These are phyloP conservation scores for Xanthorhoe designata DNA, from an alignment of 2,888 invertebrate genomes.

Conservation along the genomic window DNA sequence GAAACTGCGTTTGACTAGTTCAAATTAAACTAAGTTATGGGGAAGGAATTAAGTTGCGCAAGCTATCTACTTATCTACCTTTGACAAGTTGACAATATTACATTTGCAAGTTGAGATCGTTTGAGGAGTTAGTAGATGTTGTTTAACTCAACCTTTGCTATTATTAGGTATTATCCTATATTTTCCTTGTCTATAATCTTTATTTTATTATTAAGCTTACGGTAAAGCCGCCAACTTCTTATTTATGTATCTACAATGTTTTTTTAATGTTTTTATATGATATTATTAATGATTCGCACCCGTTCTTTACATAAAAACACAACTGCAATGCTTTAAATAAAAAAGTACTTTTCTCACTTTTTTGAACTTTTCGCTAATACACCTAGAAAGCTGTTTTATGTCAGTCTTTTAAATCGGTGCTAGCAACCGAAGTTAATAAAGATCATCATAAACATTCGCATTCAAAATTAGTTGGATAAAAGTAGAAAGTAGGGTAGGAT, in stretches of 20 bases:
- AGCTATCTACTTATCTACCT: slow-evolving; percentile 52
- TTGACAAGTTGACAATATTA: slow-evolving; percentile 50
- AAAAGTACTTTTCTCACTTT: background rate
- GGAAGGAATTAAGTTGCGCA: slow-evolving; percentile 67
- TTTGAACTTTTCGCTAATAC: background rate
- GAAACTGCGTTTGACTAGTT: slow-evolving; percentile 72
- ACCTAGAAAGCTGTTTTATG: background rate
- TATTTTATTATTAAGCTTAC: too few species aligned
- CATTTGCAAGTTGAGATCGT: slow-evolving; percentile 26
- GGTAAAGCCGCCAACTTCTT: too few species aligned
- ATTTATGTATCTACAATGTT: too few species aligned
- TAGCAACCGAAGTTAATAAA: background rate
- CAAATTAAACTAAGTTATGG: slow-evolving; percentile 75
- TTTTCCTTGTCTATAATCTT: too few species aligned
- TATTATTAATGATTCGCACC: too few species aligned
- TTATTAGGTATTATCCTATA: too few species aligned
- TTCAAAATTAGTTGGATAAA: background rate
- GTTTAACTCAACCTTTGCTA: too few species aligned
- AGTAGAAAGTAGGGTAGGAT: slow-evolving; percentile 1
- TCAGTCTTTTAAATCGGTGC: background rate
- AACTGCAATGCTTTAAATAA: too few species aligned
- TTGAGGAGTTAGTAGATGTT: slow-evolving; percentile 5
- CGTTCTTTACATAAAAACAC: too few species aligned
- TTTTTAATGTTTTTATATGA: too few species aligned
- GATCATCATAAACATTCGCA: background rate